Evolutionary conservation across 2,113 vertebrate genomes (phyloP).

Genomic region (Ciconia stormi): DNA sequence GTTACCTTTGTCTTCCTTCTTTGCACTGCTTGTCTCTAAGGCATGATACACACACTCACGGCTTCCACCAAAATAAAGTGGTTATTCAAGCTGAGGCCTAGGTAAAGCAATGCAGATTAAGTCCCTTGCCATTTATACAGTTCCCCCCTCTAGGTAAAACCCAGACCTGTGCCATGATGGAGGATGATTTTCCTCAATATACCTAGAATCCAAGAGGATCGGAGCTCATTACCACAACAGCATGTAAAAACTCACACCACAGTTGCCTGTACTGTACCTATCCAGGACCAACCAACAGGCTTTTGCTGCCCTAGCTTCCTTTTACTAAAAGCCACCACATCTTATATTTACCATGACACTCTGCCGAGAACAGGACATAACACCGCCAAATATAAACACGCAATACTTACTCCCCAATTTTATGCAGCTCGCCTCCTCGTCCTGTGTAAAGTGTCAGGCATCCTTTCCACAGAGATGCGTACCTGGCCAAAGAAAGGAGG

Average conservation of each 20-base stretch:
- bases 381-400: rapidly evolving
- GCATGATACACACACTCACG: not conserved
- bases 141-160: not conserved
- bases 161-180: not conserved
- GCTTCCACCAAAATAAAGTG: not conserved
- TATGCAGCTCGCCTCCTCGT: conserved; percentile 95
- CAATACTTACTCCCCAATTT: conserved; percentile 97
- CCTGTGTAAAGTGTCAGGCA: conserved; percentile 97
- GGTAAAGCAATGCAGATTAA: not conserved
- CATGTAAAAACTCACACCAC: conserved; percentile 2
- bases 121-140: not conserved
- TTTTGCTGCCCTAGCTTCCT: not conserved
- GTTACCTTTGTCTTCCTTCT: not conserved
- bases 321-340: not conserved
- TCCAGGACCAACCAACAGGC: not conserved
- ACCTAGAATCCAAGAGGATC: conserved; percentile 28
- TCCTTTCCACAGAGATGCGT: conserved; percentile 98
- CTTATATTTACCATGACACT: not conserved
- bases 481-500: conserved; percentile 72
- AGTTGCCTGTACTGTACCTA: conserved; percentile 33
- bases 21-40: not conserved
- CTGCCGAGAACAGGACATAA: not conserved
- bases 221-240: conserved; percentile 16
- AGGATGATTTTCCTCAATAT: conserved; percentile 38
- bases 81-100: not conserved